Evolutionary conservation across 2,797 vertebrate genomes (phyloP), one percentile per base, ranked within the genome.

Genomic region (Glyptemys insculpta): DNA sequence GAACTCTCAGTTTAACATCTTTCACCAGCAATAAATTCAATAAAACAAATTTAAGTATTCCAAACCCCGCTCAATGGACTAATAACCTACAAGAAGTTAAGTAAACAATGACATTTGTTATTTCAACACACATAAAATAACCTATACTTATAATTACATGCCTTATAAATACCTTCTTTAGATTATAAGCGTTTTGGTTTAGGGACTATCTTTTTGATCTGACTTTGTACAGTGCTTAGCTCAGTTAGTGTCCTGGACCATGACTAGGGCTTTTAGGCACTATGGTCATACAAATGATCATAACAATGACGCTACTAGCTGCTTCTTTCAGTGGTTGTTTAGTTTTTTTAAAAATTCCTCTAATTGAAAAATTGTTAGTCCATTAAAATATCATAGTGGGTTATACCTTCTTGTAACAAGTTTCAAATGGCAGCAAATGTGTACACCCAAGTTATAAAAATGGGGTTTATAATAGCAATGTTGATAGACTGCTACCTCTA

Each of bases 391-490:
- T 65, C 21, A 80, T n/a, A n/a, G 81, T 83, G 95, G 94, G 93
- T 56, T 4, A 41, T 72, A 91, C 65, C 82, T 59, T 97, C 94
- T 93, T 65, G 86, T 88, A 93, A 93, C 29, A 88, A 84, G 91
- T 54, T 59, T 44, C 53, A 47, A 92, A 85, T 53, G 92, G 91
- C 16, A 91, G 91, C 27, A 68, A 93, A 95, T 14, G 76, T 56
- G 81, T 59, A 79, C 76, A 91, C 90, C 29, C 65, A 87, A 56
- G 88, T 85, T 92, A 90, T 86, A 97, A 95, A 96, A 78, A 92
- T 81, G 79, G 92, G 92, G 86, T 93, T 95, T 96, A 84, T 93
- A 96, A 96, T 81, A 86, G 92, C 81, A 86, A 59, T 65, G 68
- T 34, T 91, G 92, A 96, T 54, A 95, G 88, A 95, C 96, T 7